Conservation (phyloP, 2,113 vertebrate genomes). For the Psilopsiagon aymara region DNA sequence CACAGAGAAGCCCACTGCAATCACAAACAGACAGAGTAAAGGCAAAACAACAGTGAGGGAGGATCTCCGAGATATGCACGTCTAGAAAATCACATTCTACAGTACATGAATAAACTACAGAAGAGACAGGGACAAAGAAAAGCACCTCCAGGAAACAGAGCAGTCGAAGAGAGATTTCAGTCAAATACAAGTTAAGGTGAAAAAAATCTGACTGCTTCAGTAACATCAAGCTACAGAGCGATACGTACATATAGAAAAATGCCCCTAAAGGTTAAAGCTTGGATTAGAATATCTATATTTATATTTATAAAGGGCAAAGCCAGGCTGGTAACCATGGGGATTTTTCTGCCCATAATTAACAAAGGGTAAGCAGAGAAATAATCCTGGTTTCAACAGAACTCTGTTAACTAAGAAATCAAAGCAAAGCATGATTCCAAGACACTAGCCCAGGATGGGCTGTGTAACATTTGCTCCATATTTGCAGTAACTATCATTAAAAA, state of each 20-base stretch:
- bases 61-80: slow-evolving; percentile 49
- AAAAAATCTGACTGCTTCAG: not conserved
- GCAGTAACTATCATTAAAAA: not conserved
- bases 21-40: slow-evolving; percentile 90
- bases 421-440: not conserved
- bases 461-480: not conserved
- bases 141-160: not conserved
- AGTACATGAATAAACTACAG: slow-evolving; percentile 7
- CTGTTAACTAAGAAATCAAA: not conserved
- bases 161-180: not conserved
- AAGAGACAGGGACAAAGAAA: slow-evolving; percentile 32
- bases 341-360: not conserved
- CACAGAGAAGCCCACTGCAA: slow-evolving; percentile 94
- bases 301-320: not conserved
- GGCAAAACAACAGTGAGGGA: slow-evolving; percentile 51
- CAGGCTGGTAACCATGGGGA: not conserved
- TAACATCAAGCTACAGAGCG: not conserved
- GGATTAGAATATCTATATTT: not conserved
- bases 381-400: not conserved
- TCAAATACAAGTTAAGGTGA: not conserved
- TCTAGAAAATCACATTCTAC: slow-evolving; percentile 51
- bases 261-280: not conserved
- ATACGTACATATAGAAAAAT: not conserved
- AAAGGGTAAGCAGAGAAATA: not conserved
- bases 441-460: not conserved